Evolutionary conservation across 2,888 invertebrate species (phyloP), one percentile per base, ranked within the genome.

Genomic region (Parascotia fuliginaria): DNA sequence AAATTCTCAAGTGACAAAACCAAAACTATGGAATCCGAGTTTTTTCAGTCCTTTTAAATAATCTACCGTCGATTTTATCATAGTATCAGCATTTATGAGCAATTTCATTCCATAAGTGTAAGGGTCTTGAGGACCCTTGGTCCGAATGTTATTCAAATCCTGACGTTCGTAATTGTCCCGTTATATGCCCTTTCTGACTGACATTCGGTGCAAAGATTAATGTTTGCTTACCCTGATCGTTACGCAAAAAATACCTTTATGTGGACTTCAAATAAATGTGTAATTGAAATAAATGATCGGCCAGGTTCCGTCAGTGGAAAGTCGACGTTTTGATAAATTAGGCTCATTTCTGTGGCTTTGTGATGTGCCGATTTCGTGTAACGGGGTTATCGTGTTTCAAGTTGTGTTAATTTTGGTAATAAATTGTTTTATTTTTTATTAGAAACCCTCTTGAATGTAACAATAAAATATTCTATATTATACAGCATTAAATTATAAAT

Each of bases 41-140:
- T 9, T 12, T 57, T 54, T 57, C 55, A 53, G 47, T n/a, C 65
- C 70, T 68, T 75, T 76, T 76, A 76, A 77, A 79, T 77, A 70
- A 77, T 77, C 76, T 70, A 74, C 42, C 55, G 60, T 53, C 45
- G 60, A 62, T 71, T 69, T 70, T 67, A 70, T 65, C 55, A 65
- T 50, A 60, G 62, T 42, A 65, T 67, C 70, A 57, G 63, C 66
- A 65, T 67, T 67, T 62, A 67, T 64, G 55, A 49, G 43, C 58
- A 46, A 54, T 52, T 60, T n/a, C n/a, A n/a, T n/a, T 49, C 48
- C 47, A 28, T 38, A 31, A 37, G 41, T 29, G 27, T 27, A 40
- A 31, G 46, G 36, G 19, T 28, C 39, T 13, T 11, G 38, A 28
- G 38, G 24, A 33, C 41, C 31, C 27, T 22, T 7, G 11, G 24